A percentile compares a stretch with the other conserved stretches of the same genome.
phyloP scores from a whole-genome alignment of 2,113 vertebrate genomes.

The Carettochelys insculpta region DNA sequence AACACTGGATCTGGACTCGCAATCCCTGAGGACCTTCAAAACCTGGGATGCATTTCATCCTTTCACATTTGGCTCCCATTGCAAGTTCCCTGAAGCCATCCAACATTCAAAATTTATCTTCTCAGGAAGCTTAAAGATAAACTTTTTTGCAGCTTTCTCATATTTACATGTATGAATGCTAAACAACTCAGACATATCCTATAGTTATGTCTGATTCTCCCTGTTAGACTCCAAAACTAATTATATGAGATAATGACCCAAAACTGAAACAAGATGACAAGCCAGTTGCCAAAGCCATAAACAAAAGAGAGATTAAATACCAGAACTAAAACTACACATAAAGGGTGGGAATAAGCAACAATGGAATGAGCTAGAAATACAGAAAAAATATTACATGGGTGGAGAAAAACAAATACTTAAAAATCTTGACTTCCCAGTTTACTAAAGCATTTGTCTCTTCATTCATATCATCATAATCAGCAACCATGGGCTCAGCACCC shows the following conservation, averaged over 20 bases:
- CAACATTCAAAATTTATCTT: slow-evolving; percentile 34
- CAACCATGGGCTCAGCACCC: no score
- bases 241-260: slow-evolving; percentile 28
- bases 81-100: slow-evolving; percentile 29
- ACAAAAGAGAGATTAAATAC: not conserved
- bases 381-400: not conserved
- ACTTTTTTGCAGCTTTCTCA: slow-evolving; percentile 44
- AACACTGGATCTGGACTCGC: not conserved
- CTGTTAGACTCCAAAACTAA: slow-evolving; percentile 48
- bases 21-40: slow-evolving; percentile 24
- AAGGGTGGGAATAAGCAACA: not conserved
- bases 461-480: no score
- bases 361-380: not conserved
- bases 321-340: not conserved
- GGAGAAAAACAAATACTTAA: not conserved
- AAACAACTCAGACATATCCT: slow-evolving; percentile 43
- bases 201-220: slow-evolving; percentile 37
- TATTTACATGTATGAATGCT: not conserved
- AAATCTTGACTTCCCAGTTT: not conserved
- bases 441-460: not conserved
- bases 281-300: not conserved
- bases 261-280: not conserved
- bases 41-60: not conserved
- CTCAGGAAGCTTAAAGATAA: slow-evolving; percentile 59
- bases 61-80: slow-evolving; percentile 6